Evolutionary conservation across 2,888 invertebrate species (phyloP), one percentile per base, ranked within the genome.

Genomic region (Sinhomidia bicolor): DNA sequence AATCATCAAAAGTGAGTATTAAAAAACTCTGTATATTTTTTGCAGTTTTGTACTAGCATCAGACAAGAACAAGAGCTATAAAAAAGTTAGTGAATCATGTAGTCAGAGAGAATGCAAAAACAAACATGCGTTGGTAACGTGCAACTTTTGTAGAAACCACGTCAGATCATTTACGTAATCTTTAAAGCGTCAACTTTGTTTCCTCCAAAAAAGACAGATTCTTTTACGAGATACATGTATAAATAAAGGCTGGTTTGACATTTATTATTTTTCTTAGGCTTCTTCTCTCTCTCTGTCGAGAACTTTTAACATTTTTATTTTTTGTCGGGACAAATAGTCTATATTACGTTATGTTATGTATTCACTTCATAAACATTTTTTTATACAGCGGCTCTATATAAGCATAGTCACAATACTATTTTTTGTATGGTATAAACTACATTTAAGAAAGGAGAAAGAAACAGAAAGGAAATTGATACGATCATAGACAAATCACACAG

Each of bases 171-270:
- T 62, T 79, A 79, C 60, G 57, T 41, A 79, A 79, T 79, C 41
- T 79, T 57, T 26, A 79, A 62, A 62, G 65, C 74, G 83, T 85
- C 84, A 76, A 85, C 83, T 14, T 47, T 57, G 57, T 85, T 76
- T 60, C 26, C 54, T 76, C 32, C 54, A 54, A 51, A 36, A 32
- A 62, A 47, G 62, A 47, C 78, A 51, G 84, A 76, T 62, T 65
- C 68, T 36, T 76, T 47, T 60, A 32, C 29, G 4, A 60, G 54
- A 79, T 79, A 36, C 79, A 71, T 86, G 20, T 74, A 86, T 71
- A 86, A 57, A 81, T 57, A 81, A 80, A 47, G 41, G 74, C 20
- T 80, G 12, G 36, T 26, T 86, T 86, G 86, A 86, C 86, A 79
- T 86, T 86, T 85, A 83, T 81, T 84, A 85, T 85, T 85, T 47